Evolutionary conservation across 1,140 invertebrate species (phyloP).

Genomic region (Apis mellifera): DNA sequence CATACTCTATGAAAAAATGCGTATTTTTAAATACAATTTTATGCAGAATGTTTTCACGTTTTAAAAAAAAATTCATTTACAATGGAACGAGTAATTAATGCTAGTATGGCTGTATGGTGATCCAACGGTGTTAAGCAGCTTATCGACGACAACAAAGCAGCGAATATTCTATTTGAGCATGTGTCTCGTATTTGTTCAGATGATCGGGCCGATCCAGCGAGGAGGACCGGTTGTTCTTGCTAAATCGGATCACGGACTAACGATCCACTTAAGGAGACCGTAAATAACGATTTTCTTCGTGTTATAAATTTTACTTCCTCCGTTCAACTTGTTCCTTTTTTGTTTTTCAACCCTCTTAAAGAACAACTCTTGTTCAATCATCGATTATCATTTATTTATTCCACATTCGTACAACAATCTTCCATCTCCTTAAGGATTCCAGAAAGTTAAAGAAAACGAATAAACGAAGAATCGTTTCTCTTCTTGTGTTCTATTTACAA

Average conservation of each 20-base stretch:
- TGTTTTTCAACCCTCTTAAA: too few relatives aligned
- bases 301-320: neutral
- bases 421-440: too few relatives aligned
- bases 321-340: too few relatives aligned
- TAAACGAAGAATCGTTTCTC: too few relatives aligned
- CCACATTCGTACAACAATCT: too few relatives aligned
- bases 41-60: neutral
- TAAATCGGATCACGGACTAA: neutral
- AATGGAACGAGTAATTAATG: neutral
- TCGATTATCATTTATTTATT: too few relatives aligned
- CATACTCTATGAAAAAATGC: too few relatives aligned
- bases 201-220: neutral
- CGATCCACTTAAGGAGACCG: neutral
- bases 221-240: neutral
- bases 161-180: neutral
- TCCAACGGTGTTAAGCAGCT: neutral
- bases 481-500: too few relatives aligned
- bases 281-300: neutral
- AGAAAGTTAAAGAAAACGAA: too few relatives aligned
- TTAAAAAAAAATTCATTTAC: neutral
- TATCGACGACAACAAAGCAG: neutral
- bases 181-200: constrained; percentile 2
- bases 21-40: neutral
- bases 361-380: too few relatives aligned
- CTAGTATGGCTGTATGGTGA: neutral